Evolutionary conservation across 2,888 invertebrate species (phyloP).

Genomic region (Abrostola triplasia): DNA sequence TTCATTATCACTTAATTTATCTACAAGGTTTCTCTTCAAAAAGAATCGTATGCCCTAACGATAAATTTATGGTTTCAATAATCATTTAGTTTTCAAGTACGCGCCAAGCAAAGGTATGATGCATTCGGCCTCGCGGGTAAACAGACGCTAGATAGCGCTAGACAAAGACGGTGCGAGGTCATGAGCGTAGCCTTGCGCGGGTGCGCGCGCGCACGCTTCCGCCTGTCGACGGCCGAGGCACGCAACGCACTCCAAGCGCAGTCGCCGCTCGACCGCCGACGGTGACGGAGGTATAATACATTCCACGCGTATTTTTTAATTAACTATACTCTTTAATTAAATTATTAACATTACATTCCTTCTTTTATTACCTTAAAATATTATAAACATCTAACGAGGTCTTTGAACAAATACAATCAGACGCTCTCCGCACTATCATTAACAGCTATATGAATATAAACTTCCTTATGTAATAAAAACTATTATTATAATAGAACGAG

Average conservation of each 20-base stretch:
- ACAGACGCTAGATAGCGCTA: constrained; percentile 87
- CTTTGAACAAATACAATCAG: constrained; percentile 18
- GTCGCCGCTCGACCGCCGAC: constrained; percentile 66
- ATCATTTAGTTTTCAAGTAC: constrained; percentile 77
- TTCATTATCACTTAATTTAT: constrained; percentile 71
- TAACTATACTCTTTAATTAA: constrained; percentile 14
- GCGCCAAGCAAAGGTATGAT: constrained; percentile 81
- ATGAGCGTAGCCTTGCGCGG: constrained; percentile 88
- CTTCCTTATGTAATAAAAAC: constrained; percentile 60
- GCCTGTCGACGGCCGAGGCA: constrained; percentile 77
- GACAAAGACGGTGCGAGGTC: constrained; percentile 88
- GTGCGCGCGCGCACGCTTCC: constrained; percentile 84
- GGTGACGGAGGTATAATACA: constrained; percentile 58
- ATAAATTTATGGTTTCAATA: constrained; percentile 76
- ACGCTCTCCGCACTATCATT: constrained; percentile 10
- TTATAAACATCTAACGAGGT: constrained; percentile 24
- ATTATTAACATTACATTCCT: constrained; percentile 8
- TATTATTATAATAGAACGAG: constrained; percentile 55
- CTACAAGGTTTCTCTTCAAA: constrained; percentile 71
- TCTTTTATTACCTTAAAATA: background rate
- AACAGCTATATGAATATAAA: constrained; percentile 35
- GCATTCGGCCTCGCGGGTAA: constrained; percentile 87
- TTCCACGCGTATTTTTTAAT: constrained; percentile 4
- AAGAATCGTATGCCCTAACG: constrained; percentile 66
- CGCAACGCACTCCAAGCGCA: constrained; percentile 63